Base-by-base conservation (phyloP, 2,113 vertebrate species). In the Gadus chalcogrammus region DNA sequence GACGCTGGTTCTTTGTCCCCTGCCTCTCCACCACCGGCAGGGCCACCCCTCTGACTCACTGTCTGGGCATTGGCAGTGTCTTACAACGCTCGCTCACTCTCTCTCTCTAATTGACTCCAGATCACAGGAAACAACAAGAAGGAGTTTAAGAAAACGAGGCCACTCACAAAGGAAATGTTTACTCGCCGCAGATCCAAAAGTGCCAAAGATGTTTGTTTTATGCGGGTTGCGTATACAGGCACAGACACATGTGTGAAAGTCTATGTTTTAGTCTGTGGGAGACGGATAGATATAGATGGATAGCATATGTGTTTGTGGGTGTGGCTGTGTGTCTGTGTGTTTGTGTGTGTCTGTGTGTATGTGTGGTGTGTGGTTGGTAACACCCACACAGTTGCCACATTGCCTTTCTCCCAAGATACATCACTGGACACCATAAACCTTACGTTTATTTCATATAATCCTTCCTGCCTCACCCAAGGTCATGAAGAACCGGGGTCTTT, bases 31-130 rank as follows among this genome's bases (percentile, higher is more conserved):
- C 52, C 56, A 42, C 22, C 62, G 62, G 56, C 18, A 18, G 64
- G 74, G 78, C 75, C 79, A 79, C 82, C 84, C 76, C 77, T 76
- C 82, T 92, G 91, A 92, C 84, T 92, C 90, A 91, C 83, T 87
- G 91, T 90, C 91, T 91, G 88, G 83, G 86, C 77, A 89, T 90
- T 79, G 81, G 75, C 67, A 73, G 72, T 61, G 71, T 88, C 71
- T 78, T 67, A 85, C 73, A 85, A 72, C 70, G 70, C 65, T 63
- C 75, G 68, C 76, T 82, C 64, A 38, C 68, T 70, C 74, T 53
- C 61, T 53, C 61, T 42, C 72, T 55, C 17, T 90, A 92, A 92
- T 90, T 83, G 85, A 84, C 74, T 90, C 85, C 89, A 91, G 89
- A 88, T 83, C 73, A 84, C 79, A 89, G 64, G 71, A 89, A 89